phyloP scores from a whole-genome alignment of 1,140 invertebrate species.

The Gryllus bimaculatus region DNA sequence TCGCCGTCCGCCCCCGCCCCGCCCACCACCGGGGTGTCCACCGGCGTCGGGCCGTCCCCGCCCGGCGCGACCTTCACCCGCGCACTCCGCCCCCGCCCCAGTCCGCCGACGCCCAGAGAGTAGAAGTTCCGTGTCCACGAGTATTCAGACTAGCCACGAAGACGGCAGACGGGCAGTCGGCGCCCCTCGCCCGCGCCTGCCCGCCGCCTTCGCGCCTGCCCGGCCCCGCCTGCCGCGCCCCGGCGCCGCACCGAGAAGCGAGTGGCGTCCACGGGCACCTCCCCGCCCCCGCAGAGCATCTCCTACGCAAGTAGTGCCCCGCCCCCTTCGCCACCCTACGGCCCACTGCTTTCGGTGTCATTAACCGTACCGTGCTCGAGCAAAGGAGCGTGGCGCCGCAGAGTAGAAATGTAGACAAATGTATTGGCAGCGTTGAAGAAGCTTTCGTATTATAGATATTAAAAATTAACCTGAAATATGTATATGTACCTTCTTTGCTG shows the following conservation, averaged over 20 bases:
- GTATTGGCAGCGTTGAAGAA: neutral
- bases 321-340: neutral
- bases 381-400: neutral
- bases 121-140: neutral
- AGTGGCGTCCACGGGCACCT: constrained; percentile 54
- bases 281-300: constrained; percentile 74
- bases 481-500: neutral
- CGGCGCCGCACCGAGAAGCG: constrained; percentile 9
- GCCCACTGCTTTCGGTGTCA: neutral
- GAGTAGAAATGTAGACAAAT: neutral
- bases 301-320: constrained; percentile 64
- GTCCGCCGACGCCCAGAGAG: neutral
- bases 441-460: neutral
- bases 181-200: neutral
- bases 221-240: neutral
- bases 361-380: neutral
- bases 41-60: constrained; percentile 46
- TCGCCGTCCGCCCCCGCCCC: neutral
- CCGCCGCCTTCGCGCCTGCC: neutral
- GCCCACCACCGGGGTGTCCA: constrained; percentile 37
- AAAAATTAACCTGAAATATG: neutral
- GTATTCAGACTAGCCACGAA: constrained; percentile 7
- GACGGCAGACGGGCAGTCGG: neutral
- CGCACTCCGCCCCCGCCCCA: neutral
- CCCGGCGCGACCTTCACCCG: constrained; percentile 26